Conservation (phyloP, 1,140 invertebrate genomes). For the Battus philenor region DNA sequence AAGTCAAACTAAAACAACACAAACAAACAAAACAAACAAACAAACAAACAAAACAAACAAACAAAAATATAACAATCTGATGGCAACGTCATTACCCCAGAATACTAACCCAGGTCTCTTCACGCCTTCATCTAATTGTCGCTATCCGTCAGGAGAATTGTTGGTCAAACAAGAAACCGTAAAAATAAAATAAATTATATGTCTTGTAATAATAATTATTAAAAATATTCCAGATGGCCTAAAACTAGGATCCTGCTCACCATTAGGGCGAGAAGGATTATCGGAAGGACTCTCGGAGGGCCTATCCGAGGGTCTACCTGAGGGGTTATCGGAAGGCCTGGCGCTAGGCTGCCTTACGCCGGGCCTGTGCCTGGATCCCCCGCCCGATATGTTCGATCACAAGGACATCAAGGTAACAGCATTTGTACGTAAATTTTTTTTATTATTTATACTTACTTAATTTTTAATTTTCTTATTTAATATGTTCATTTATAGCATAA, state of each 20-base stretch:
- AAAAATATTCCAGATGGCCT: slow-evolving; percentile 47
- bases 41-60: no score
- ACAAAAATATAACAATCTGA: no score
- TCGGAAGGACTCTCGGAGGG: slow-evolving; percentile 24
- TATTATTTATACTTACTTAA: background rate
- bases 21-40: no score
- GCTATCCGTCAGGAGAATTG: no score
- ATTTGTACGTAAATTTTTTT: slow-evolving; percentile 6
- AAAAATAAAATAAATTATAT: no score
- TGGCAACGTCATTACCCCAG: no score
- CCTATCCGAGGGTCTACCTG: slow-evolving; percentile 6
- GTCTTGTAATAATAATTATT: no score
- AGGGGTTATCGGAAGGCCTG: slow-evolving; percentile 24
- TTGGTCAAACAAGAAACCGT: no score
- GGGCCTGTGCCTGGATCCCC: slow-evolving; percentile 54
- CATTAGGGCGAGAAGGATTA: slow-evolving; percentile 38
- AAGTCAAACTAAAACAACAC: no score
- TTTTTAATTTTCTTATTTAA: background rate
- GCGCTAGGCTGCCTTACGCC: slow-evolving; percentile 48
- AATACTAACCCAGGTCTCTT: no score
- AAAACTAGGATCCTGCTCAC: slow-evolving; percentile 59
- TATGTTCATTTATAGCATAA: background rate
- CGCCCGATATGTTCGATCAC: slow-evolving; percentile 47
- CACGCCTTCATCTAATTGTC: background rate
- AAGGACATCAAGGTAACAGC: slow-evolving; percentile 59